Evolutionary conservation across 2,113 vertebrate genomes (phyloP), one percentile per base, ranked within the genome.

Genomic region (Hoplias malabaricus): DNA sequence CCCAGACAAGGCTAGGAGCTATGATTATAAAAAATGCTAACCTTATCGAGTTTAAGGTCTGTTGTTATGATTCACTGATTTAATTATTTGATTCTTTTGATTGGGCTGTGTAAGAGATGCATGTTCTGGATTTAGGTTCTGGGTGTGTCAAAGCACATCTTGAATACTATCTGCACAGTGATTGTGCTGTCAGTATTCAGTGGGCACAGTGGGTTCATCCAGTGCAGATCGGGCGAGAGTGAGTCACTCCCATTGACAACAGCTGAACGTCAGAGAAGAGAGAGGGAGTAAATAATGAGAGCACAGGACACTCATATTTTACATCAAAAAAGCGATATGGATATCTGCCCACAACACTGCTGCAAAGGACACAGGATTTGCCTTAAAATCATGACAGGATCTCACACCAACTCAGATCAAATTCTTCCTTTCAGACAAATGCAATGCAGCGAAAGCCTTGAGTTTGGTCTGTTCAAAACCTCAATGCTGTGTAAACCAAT

Each of bases 261-360:
- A 50, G 56, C 77, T 77, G 61, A 79, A 83, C 23, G 63, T 40
- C 63, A 34, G 48, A 65, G 56, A 21, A 29, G 29, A 40, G 69
- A 57, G 69, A 57, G 48, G 57, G 36, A 23, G 16, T 61, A 63
- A 63, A 63, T 25, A 53, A n/a, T 21, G 16, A 42, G 53, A 36
- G 57, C 75, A 48, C 43, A 87, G 87, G 89, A 89, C 91, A 88
- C 89, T 87, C 88, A 86, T 83, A 77, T 86, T 82, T 81, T 68
- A 87, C 80, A 83, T 83, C 87, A 86, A 80, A 59, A 34, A 68
- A 75, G 82, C 81, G 78, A 84, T 77, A 81, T 33, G 80, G 29
- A 53, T 56, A 36, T 48, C 43, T 68, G 38, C 38, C 36, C 70
- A 73, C 63, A 25, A 56, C 40, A 57, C 27, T 31, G 25, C 27